phyloP scores from a whole-genome alignment of 2,113 vertebrate species.

The Lepus americanus region DNA sequence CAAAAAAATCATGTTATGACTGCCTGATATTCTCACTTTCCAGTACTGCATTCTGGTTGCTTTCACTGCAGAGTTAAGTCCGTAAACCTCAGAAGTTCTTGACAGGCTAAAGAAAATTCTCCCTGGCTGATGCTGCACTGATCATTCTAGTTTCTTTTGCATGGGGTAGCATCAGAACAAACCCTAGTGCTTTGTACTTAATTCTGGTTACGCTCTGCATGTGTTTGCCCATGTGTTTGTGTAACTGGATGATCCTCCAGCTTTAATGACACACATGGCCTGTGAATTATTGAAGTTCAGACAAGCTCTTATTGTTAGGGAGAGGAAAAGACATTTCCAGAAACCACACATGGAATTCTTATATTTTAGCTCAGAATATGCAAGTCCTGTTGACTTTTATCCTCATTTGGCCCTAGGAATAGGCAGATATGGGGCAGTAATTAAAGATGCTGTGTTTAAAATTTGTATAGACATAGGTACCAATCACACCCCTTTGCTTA shows the following conservation, averaged over 20 bases:
- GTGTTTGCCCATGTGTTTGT: neutral
- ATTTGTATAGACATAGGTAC: neutral
- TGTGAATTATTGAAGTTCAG: conserved; percentile 22
- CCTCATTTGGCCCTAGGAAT: neutral
- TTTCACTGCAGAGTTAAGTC: neutral
- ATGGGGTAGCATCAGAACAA: neutral
- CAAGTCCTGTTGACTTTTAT: neutral
- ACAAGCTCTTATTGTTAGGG: neutral
- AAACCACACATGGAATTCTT: neutral
- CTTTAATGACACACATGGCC: neutral
- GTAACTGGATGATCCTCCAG: neutral
- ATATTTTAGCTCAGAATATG: neutral
- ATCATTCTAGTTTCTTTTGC: neutral
- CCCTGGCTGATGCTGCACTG: neutral
- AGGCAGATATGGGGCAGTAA: neutral
- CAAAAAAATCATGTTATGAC: neutral
- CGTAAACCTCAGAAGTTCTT: neutral
- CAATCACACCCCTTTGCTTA: neutral
- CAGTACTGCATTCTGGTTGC: neutral
- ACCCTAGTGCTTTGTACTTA: neutral
- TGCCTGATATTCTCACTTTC: neutral
- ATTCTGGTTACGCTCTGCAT: neutral
- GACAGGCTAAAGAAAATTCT: neutral
- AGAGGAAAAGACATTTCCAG: neutral
- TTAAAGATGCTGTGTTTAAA: neutral